Conservation (phyloP, 2,113 vertebrate genomes). For the Grus americana region DNA sequence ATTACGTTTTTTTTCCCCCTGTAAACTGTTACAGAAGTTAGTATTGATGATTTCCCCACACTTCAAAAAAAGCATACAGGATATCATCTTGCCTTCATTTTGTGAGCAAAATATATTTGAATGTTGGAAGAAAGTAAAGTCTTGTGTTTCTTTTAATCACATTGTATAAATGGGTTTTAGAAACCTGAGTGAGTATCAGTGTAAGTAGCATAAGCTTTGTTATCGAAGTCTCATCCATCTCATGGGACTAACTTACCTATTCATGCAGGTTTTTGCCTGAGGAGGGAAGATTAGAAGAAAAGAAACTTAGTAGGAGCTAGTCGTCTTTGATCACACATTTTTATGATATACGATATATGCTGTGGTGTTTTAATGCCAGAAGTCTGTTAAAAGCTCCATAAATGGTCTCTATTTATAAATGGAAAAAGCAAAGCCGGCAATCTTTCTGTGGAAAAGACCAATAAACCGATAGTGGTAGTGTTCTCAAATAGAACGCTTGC, state of each 20-base stretch:
- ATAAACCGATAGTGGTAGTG: background rate
- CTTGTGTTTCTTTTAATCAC: background rate
- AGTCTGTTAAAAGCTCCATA: background rate
- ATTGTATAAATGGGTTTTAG: background rate
- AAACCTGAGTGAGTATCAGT: background rate
- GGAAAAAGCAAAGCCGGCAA: background rate
- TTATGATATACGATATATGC: background rate
- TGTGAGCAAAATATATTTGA: background rate
- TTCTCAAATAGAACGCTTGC: background rate
- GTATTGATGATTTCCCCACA: background rate
- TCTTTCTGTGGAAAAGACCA: background rate
- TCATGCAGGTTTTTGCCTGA: slow-evolving; percentile 51
- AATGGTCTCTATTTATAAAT: background rate
- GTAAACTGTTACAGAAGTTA: background rate
- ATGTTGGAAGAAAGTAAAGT: background rate
- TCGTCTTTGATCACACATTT: slow-evolving; percentile 21
- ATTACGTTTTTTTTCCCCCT: too few relatives aligned
- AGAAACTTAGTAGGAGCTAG: background rate
- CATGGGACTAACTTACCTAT: slow-evolving; percentile 16
- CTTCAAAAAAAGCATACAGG: background rate
- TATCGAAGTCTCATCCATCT: slow-evolving; percentile 5
- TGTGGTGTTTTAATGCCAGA: background rate
- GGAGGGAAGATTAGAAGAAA: slow-evolving; percentile 36
- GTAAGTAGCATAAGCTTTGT: background rate
- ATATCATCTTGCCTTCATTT: background rate